A percentile compares a stretch with the other conserved stretches of the same genome.
phyloP scores from a whole-genome alignment of 2,888 invertebrate genomes.

The Drosophila cracens region DNA sequence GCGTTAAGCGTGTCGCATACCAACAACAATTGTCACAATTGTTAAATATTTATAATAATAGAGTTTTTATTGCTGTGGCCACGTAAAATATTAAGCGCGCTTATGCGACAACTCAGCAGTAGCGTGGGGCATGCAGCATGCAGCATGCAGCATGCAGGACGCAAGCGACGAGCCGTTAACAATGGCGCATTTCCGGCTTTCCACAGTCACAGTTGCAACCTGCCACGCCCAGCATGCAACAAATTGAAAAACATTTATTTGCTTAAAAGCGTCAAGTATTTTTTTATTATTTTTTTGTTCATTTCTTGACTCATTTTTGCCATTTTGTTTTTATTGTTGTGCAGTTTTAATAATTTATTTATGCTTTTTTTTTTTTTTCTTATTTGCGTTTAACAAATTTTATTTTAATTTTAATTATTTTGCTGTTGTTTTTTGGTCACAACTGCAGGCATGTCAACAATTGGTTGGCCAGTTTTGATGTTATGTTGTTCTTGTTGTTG shows the following conservation, averaged over 20 bases:
- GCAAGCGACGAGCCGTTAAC: slow-evolving; percentile 53
- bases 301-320: slow-evolving; percentile 9
- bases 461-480: slow-evolving; percentile 12
- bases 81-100: slow-evolving; percentile 74
- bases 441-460: slow-evolving; percentile 34
- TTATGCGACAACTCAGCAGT: slow-evolving; percentile 51
- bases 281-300: slow-evolving; percentile 7
- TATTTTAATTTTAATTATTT: slow-evolving; percentile 33
- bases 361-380: neutral
- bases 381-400: slow-evolving; percentile 6
- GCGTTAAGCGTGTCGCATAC: slow-evolving; percentile 65
- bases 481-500: slow-evolving; percentile 5
- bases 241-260: slow-evolving; percentile 74
- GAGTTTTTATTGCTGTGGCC: slow-evolving; percentile 70
- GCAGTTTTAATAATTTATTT: slow-evolving; percentile 11
- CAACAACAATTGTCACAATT: slow-evolving; percentile 79
- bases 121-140: neutral
- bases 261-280: slow-evolving; percentile 49
- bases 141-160: slow-evolving; percentile 26
- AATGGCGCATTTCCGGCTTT: slow-evolving; percentile 61
- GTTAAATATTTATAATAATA: slow-evolving; percentile 80
- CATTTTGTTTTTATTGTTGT: neutral
- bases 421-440: slow-evolving; percentile 10
- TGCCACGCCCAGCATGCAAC: slow-evolving; percentile 43
- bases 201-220: slow-evolving; percentile 14